A percentile compares a stretch with the other conserved stretches of the same genome.
Evolutionary conservation across 92 coral and sea anemone species (phyloP).

Genomic region (Palythoa grandiflora): DNA sequence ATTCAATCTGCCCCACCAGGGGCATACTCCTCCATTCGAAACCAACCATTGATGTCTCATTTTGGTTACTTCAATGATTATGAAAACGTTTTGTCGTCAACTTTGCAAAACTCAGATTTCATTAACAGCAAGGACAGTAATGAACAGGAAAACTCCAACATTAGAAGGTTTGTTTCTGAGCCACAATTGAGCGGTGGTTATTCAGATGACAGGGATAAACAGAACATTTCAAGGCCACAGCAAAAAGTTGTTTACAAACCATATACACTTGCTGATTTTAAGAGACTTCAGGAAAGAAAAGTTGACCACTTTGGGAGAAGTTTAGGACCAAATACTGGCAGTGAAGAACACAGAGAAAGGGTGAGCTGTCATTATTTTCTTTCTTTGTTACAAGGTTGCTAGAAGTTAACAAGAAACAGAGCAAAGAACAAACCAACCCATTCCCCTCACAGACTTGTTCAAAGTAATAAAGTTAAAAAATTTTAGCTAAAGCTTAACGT

Average conservation of each 20-base stretch:
- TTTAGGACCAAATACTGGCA: conserved; percentile 38
- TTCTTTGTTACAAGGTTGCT: too few relatives aligned
- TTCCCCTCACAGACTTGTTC: too few relatives aligned
- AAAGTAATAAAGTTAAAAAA: too few relatives aligned
- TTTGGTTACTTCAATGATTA: background rate
- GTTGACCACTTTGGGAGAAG: conserved; percentile 35
- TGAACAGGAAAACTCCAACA: background rate
- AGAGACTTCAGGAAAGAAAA: conserved; percentile 39
- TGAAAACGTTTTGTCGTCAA: conserved; percentile 13
- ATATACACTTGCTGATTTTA: conserved; percentile 28
- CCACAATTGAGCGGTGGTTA: conserved; percentile 20
- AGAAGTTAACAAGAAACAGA: too few relatives aligned
- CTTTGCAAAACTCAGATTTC: conserved; percentile 4
- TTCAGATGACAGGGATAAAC: background rate
- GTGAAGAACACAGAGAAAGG: conserved; percentile 23
- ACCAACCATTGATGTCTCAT: conserved; percentile 29
- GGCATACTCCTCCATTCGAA: conserved; percentile 16
- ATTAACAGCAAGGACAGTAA: background rate
- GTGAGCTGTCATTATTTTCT: background rate
- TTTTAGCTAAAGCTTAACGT: too few relatives aligned
- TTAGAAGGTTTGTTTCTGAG: conserved; percentile 37
- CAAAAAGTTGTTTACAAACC: conserved; percentile 30
- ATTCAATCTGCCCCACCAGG: conserved; percentile 42
- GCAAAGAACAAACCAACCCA: too few relatives aligned
- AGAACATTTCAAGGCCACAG: conserved; percentile 16